phyloP scores from a whole-genome alignment of 2,797 vertebrate genomes.

The Centropyge bicolor region DNA sequence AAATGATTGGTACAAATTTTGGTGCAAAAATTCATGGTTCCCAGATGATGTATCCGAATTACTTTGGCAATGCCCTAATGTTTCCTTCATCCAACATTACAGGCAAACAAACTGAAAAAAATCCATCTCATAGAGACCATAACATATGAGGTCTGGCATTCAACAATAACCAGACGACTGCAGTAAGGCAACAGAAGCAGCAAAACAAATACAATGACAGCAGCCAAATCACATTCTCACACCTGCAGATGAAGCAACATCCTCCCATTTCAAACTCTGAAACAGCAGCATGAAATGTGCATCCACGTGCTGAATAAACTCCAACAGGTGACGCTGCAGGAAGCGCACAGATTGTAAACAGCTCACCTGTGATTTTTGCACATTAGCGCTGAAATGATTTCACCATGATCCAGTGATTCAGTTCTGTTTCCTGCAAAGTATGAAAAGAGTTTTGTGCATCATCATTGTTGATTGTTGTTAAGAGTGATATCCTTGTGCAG shows the following conservation, averaged over 20 bases:
- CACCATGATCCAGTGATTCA: not conserved
- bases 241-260: not conserved
- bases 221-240: not conserved
- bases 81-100: too few relatives aligned
- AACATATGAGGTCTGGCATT: not conserved
- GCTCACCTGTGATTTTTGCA: not conserved
- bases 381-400: not conserved
- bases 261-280: not conserved
- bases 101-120: too few relatives aligned
- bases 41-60: too few relatives aligned
- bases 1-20: too few relatives aligned
- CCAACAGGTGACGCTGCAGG: not conserved
- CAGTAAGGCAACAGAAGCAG: not conserved
- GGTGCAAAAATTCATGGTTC: too few relatives aligned
- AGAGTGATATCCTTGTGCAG: conserved; percentile 8
- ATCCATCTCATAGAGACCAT: too few relatives aligned
- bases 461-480: conserved; percentile 12
- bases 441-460: too few relatives aligned
- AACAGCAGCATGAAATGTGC: not conserved
- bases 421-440: not conserved
- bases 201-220: not conserved
- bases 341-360: too few relatives aligned
- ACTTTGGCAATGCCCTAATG: too few relatives aligned
- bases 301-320: not conserved
- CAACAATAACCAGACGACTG: not conserved